Conservation (phyloP, 2,113 vertebrate genomes). For the Anguilla rostrata region DNA sequence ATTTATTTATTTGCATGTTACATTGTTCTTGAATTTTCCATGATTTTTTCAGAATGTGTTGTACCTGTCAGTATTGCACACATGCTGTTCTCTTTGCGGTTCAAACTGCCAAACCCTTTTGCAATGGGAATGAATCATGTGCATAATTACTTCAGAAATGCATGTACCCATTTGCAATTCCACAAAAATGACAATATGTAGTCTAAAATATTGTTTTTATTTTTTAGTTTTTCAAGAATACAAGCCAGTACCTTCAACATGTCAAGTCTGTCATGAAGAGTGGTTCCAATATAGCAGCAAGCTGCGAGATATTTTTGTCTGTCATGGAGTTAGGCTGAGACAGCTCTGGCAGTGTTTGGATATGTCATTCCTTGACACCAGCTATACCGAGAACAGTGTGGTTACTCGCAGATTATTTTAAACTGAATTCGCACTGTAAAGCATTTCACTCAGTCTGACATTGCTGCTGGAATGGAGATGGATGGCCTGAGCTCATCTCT, state of each 20-base stretch:
- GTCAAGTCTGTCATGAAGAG: background rate
- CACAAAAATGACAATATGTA: background rate
- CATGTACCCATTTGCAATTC: background rate
- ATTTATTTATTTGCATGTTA: background rate
- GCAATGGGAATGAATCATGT: background rate
- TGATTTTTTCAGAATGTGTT: background rate
- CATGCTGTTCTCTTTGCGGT: background rate
- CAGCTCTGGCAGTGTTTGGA: slow-evolving; percentile 24
- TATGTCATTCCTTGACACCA: slow-evolving; percentile 32
- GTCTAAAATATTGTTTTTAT: background rate
- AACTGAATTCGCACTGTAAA: slow-evolving; percentile 51
- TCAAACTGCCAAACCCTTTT: background rate
- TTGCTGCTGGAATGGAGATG: slow-evolving; percentile 20
- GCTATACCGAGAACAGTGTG: slow-evolving; percentile 41
- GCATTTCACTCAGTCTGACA: slow-evolving; percentile 45
- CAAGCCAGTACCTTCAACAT: background rate
- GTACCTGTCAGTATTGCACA: background rate
- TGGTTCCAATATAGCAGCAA: background rate
- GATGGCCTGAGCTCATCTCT: slow-evolving; percentile 35
- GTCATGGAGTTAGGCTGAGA: background rate
- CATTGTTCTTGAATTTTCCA: background rate
- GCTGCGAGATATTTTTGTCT: background rate
- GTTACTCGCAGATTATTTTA: slow-evolving; percentile 39
- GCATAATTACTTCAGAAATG: background rate
- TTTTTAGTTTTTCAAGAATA: background rate